phyloP scores from a whole-genome alignment of 2,113 vertebrate genomes.

The Dipodomys stephensi region DNA sequence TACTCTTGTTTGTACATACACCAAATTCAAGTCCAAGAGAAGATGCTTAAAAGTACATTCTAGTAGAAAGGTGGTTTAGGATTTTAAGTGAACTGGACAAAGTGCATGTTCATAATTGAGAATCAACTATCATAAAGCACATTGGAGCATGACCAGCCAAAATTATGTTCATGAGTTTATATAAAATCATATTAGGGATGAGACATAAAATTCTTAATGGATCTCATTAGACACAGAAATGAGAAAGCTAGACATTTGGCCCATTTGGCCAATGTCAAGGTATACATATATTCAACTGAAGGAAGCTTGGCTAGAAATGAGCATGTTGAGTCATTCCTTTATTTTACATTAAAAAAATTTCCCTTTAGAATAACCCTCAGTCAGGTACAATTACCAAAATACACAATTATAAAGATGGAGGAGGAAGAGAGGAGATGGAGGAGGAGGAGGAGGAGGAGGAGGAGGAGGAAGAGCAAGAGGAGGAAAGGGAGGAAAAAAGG shows the following conservation, averaged over 20 bases:
- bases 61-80: not conserved
- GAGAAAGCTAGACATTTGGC: not conserved
- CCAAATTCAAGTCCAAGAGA: not conserved
- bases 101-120: conserved; percentile 25
- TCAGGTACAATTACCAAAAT: conserved; percentile 45
- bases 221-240: conserved; percentile 44
- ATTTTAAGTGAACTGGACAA: conserved; percentile 25
- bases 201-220: conserved; percentile 39
- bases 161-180: conserved; percentile 52
- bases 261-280: not conserved
- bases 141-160: conserved; percentile 50
- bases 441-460: too few relatives aligned
- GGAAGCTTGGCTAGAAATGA: not conserved
- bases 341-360: conserved; percentile 16
- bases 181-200: conserved; percentile 52
- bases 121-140: conserved; percentile 26
- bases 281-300: not conserved
- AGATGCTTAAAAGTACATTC: not conserved
- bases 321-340: not conserved
- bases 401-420: not conserved
- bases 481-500: too few relatives aligned
- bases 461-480: too few relatives aligned
- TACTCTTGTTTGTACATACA: not conserved
- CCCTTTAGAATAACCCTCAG: not conserved
- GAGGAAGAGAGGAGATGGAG: not conserved